A percentile compares a stretch with the other conserved stretches of the same genome.
Evolutionary conservation across 2,113 vertebrate genomes (phyloP).

Genomic region (Poeciliopsis retropinna): DNA sequence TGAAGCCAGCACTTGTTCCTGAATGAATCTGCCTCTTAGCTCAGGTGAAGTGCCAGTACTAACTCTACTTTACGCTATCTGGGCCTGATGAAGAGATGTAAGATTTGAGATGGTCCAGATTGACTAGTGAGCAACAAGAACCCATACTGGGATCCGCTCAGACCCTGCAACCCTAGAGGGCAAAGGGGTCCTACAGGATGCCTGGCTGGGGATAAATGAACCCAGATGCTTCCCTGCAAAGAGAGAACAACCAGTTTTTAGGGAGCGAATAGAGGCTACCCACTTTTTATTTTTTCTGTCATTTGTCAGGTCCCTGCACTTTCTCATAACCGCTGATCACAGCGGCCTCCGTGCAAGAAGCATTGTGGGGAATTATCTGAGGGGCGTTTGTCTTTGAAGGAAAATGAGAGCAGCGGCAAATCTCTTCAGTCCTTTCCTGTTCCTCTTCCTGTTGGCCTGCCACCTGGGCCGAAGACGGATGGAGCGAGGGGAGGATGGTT

Average conservation of each 20-base stretch:
- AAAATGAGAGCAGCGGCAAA: slow-evolving; percentile 85
- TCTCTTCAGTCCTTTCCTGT: slow-evolving; percentile 82
- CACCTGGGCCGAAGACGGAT: slow-evolving; percentile 70
- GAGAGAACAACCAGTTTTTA: slow-evolving; percentile 73
- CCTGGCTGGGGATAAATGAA: slow-evolving; percentile 86
- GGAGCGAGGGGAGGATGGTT: slow-evolving; percentile 37
- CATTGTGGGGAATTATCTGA: slow-evolving; percentile 87
- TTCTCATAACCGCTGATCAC: slow-evolving; percentile 89
- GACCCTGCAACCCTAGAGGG: slow-evolving; percentile 89
- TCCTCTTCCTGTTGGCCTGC: slow-evolving; percentile 77
- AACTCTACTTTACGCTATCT: slow-evolving; percentile 88
- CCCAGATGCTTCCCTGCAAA: slow-evolving; percentile 91
- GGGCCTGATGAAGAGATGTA: slow-evolving; percentile 73
- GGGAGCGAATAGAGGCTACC: slow-evolving; percentile 64
- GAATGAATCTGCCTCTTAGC: slow-evolving; percentile 93
- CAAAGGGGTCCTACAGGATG: slow-evolving; percentile 69
- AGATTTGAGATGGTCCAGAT: slow-evolving; percentile 90
- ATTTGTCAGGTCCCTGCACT: slow-evolving; percentile 84
- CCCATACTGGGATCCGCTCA: slow-evolving; percentile 88
- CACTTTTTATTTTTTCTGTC: slow-evolving; percentile 77
- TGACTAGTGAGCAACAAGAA: slow-evolving; percentile 77
- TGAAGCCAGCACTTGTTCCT: slow-evolving; percentile 85
- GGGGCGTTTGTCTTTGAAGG: slow-evolving; percentile 83
- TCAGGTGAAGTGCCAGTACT: slow-evolving; percentile 90
- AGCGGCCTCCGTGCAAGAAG: slow-evolving; percentile 80